A percentile compares a stretch with the other conserved stretches of the same genome.
phyloP scores from a whole-genome alignment of 2,113 vertebrate genomes.

The Hypomesus transpacificus region DNA sequence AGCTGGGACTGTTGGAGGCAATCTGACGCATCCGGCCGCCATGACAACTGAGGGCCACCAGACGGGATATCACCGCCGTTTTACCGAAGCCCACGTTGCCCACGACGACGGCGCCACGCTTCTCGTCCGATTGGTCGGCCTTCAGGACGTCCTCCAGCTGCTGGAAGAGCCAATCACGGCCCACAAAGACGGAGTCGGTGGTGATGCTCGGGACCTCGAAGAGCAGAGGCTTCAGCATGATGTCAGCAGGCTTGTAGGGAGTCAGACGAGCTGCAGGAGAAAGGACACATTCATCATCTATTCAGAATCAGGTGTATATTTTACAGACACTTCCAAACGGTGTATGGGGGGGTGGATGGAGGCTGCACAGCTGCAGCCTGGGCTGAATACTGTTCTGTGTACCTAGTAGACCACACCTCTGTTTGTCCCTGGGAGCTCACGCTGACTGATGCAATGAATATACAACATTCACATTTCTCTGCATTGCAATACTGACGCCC shows the following conservation, averaged over 20 bases:
- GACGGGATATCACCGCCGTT: slow-evolving; percentile 89
- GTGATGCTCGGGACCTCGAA: slow-evolving; percentile 99
- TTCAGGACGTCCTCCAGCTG: slow-evolving; percentile 81
- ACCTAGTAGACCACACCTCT: neutral
- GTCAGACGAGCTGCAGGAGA: slow-evolving; percentile 79
- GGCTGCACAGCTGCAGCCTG: no score
- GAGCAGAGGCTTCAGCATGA: slow-evolving; percentile 93
- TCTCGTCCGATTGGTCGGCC: slow-evolving; percentile 70
- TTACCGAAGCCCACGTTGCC: slow-evolving; percentile 95
- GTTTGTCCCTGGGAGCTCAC: neutral
- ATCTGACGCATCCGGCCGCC: slow-evolving; percentile 97
- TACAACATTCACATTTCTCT: neutral
- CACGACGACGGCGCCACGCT: slow-evolving; percentile 80
- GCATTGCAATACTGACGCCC: neutral
- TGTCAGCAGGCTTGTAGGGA: slow-evolving; percentile 94
- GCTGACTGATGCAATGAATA: slow-evolving; percentile 2
- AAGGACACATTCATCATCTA: slow-evolving; percentile 13
- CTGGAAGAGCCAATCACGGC: slow-evolving; percentile 94
- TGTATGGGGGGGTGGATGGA: no score
- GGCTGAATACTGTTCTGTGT: neutral
- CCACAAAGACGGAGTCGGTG: slow-evolving; percentile 94
- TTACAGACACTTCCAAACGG: no score
- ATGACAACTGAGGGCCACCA: slow-evolving; percentile 96
- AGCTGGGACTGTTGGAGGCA: slow-evolving; percentile 85
- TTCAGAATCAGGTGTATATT: neutral